phyloP scores from a whole-genome alignment of 2,888 invertebrate genomes.

The Pristionchus japonicus region DNA sequence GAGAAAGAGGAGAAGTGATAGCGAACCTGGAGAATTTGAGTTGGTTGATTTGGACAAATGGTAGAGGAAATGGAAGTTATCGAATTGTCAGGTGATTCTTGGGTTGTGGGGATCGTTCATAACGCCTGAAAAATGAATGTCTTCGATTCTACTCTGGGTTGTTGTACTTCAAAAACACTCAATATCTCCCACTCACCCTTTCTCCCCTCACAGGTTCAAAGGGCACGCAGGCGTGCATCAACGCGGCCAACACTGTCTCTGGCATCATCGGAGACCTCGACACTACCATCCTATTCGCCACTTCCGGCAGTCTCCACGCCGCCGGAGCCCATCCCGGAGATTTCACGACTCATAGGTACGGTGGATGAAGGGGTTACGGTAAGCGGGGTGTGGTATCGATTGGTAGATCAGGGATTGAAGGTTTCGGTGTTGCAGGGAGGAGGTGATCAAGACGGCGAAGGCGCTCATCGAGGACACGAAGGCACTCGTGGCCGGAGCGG shows the following conservation, averaged over 20 bases:
- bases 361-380: no score
- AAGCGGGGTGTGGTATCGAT: background rate
- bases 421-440: slow-evolving; percentile 42
- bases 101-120: no score
- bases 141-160: no score
- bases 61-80: background rate
- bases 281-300: slow-evolving; percentile 99
- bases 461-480: slow-evolving; percentile 99
- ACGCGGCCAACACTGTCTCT: slow-evolving; percentile 96
- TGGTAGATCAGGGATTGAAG: no score
- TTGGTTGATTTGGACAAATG: no score
- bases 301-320: slow-evolving; percentile 95
- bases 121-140: no score
- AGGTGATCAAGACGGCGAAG: slow-evolving; percentile 90
- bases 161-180: no score
- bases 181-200: no score
- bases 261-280: slow-evolving; percentile 97
- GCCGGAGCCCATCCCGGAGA: slow-evolving; percentile 79
- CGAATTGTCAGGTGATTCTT: no score
- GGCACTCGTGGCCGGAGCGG: slow-evolving; percentile 90
- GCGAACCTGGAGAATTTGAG: no score
- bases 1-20: no score
- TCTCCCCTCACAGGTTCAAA: slow-evolving; percentile 82
- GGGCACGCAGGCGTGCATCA: slow-evolving; percentile 95
- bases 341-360: slow-evolving; percentile 67